A percentile compares a stretch with the other conserved stretches of the same genome.
Evolutionary conservation across 2,113 vertebrate species (phyloP).

Genomic region (Oreotrochilus melanogaster): DNA sequence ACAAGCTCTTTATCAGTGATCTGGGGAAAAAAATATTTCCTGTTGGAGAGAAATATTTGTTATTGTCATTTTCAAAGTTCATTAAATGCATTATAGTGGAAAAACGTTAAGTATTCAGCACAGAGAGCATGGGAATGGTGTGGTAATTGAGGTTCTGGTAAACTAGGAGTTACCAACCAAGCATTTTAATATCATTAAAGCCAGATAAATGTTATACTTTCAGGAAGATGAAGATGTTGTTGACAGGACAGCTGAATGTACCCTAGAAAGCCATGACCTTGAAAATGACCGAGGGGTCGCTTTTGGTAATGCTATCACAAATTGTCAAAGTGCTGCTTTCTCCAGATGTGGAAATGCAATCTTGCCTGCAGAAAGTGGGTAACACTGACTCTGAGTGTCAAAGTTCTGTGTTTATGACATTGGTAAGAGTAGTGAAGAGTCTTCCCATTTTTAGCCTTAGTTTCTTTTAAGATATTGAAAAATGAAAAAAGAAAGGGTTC

Average conservation of each 20-base stretch:
- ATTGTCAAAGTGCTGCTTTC: neutral
- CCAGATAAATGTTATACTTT: neutral
- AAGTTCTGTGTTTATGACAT: neutral
- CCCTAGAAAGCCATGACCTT: neutral
- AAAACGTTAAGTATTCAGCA: neutral
- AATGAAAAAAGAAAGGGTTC: neutral
- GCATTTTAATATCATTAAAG: neutral
- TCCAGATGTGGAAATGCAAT: neutral
- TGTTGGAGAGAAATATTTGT: neutral
- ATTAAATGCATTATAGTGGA: neutral
- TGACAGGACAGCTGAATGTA: neutral
- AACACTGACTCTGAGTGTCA: neutral
- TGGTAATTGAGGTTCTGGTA: neutral
- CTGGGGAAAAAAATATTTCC: neutral
- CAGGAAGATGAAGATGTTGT: neutral
- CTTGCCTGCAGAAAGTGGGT: neutral
- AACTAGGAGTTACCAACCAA: neutral
- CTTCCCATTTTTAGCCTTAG: conserved; percentile 32
- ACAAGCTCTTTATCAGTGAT: neutral
- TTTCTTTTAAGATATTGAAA: conserved; percentile 13
- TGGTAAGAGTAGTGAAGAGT: neutral
- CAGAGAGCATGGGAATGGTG: neutral
- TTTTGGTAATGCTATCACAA: neutral
- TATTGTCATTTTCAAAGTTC: neutral
- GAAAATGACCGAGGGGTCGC: neutral